Conservation (phyloP, 2,888 invertebrate genomes). For the Dilophus febrilis region DNA sequence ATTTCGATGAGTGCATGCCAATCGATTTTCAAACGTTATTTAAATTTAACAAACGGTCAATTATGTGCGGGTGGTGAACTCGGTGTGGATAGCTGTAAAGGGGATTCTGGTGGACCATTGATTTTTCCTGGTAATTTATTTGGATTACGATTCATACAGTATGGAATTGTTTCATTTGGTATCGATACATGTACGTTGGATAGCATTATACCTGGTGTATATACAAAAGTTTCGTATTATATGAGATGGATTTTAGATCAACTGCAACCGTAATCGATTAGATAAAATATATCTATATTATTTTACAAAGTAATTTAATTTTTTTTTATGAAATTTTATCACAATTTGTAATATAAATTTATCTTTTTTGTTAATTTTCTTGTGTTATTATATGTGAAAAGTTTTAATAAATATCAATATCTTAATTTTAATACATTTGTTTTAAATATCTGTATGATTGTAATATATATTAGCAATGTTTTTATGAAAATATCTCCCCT, state of each 20-base stretch:
- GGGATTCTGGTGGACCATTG: constrained; percentile 17
- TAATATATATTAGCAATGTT: no score
- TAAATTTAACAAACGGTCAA: constrained; percentile 25
- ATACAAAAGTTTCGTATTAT: constrained; percentile 33
- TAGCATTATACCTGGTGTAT: constrained; percentile 35
- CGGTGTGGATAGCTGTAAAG: constrained; percentile 9
- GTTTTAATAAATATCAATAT: no score
- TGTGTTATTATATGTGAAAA: no score
- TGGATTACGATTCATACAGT: neutral
- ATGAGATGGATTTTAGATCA: constrained; percentile 38
- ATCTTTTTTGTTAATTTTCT: no score
- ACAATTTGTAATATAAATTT: no score
- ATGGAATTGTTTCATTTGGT: constrained; percentile 46
- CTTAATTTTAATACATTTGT: no score
- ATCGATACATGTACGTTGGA: constrained; percentile 35
- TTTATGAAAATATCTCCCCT: no score
- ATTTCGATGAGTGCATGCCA: constrained; percentile 22
- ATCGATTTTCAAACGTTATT: constrained; percentile 14
- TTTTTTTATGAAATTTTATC: no score
- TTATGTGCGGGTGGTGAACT: constrained; percentile 36
- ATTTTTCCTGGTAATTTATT: constrained; percentile 12
- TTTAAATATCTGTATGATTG: no score
- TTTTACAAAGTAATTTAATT: no score
- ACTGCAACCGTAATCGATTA: no score
- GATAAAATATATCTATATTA: no score